Evolutionary conservation across 2,113 vertebrate genomes (phyloP).

Genomic region (Cottus gobio): DNA sequence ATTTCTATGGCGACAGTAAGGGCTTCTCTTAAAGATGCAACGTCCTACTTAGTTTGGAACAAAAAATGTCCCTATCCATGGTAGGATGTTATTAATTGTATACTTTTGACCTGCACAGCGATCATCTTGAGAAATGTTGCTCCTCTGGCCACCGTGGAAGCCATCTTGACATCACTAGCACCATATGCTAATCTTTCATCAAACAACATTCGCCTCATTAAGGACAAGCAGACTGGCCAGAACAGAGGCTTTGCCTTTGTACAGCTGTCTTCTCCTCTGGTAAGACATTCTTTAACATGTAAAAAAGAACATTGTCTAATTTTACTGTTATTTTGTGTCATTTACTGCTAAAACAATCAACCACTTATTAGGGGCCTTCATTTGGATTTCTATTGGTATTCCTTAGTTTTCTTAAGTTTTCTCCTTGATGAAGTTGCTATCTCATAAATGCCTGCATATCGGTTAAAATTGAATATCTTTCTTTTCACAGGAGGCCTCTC

Average conservation of each 20-base stretch:
- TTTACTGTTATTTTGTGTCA: not conserved
- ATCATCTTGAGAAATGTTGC: slow-evolving; percentile 98
- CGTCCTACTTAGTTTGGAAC: not conserved
- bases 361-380: not conserved
- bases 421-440: not conserved
- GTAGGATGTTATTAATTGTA: not conserved
- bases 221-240: slow-evolving; percentile 98
- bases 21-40: not conserved
- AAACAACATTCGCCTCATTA: slow-evolving; percentile 98
- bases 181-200: slow-evolving; percentile 96
- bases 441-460: not conserved
- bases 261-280: slow-evolving; percentile 96
- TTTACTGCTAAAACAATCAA: not conserved
- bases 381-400: not conserved
- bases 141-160: slow-evolving; percentile 93
- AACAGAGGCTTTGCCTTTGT: slow-evolving; percentile 98
- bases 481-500: slow-evolving; percentile 92
- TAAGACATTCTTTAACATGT: slow-evolving; percentile 59
- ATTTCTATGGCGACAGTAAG: slow-evolving; percentile 99
- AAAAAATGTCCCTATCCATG: not conserved
- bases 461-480: not conserved
- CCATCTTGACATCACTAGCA: slow-evolving; percentile 92
- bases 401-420: not conserved
- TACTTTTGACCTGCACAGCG: slow-evolving; percentile 78
- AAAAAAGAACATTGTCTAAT: not conserved